Base-by-base conservation (phyloP, 2,888 invertebrate genomes). In the Chrysopilus asiliformis region DNA sequence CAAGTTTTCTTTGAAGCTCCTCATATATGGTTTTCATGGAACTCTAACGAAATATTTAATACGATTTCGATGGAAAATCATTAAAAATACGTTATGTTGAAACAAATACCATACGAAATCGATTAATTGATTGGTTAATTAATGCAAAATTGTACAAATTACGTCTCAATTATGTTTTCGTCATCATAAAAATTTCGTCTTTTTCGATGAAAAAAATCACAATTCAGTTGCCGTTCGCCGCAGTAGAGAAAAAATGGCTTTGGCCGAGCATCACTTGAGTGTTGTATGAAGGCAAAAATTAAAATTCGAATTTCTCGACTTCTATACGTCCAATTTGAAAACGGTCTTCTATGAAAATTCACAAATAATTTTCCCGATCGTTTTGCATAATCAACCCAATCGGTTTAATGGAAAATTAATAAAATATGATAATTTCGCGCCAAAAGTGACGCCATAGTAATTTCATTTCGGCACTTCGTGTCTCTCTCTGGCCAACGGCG, bases 211-310 rank as follows among this genome's bases (percentile, higher is more conserved):
- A 35, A 35, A 35, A 31, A 34, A 27, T 18, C 26, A 31, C 33
- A n/a, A n/a, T n/a, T n/a, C n/a, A n/a, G n/a, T n/a, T n/a, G n/a
- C n/a, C n/a, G n/a, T 38, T 38, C n/a, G 26, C 19, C 35, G 32
- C 29, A 35, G 16, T n/a, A n/a, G n/a, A n/a, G n/a, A n/a, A 39
- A 43, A 43, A 43, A 43, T 43, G 43, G 43, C 43, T 43, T 31
- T 37, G 30, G 31, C 20, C 26, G 36, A 41, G 41, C 41, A 43
- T 43, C 43, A 38, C 36, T 41, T 37, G 35, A 41, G 35, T 37
- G 22, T 39, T 34, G 29, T 37, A 35, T 38, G 18, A 20, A 22
- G 34, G 34, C 27, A 24, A 40, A 43, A 40, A 33, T 43, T 40
- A 6, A 36, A 41, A 42, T 19, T 41, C 16, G 28, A 37, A 44